Conservation (phyloP, 2,888 invertebrate genomes). For the Neria commutata region DNA sequence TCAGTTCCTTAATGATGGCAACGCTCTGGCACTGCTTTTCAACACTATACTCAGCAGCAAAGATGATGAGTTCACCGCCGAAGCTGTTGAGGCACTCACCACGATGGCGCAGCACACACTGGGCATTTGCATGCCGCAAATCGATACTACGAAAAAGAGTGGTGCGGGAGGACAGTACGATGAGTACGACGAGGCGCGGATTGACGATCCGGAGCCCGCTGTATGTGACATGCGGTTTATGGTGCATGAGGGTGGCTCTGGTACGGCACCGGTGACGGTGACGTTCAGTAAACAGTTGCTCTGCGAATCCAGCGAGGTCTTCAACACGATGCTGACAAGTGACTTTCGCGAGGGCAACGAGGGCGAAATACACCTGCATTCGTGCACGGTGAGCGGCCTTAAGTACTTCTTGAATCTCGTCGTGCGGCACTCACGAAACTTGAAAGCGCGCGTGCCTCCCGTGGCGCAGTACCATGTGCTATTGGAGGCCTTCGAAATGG, state of each 20-base stretch:
- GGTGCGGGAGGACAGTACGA: constrained; percentile 40
- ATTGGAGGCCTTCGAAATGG: constrained; percentile 60
- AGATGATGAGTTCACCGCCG: constrained; percentile 46
- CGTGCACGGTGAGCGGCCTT: constrained; percentile 53
- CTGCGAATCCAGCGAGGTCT: constrained; percentile 59
- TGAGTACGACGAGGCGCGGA: constrained; percentile 32
- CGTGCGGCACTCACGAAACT: constrained; percentile 41
- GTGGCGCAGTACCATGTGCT: constrained; percentile 49
- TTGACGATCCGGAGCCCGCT: constrained; percentile 4
- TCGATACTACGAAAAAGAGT: constrained; percentile 32
- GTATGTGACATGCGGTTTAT: constrained; percentile 55
- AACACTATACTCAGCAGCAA: constrained; percentile 52
- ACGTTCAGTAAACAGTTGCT: constrained; percentile 56
- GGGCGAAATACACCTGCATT: constrained; percentile 57
- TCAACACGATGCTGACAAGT: constrained; percentile 60
- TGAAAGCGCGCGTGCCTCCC: constrained; percentile 44
- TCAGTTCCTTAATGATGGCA: constrained; percentile 56
- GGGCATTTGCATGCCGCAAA: constrained; percentile 47
- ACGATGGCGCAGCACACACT: constrained; percentile 52
- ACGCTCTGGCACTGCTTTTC: constrained; percentile 52
- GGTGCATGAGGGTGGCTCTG: constrained; percentile 38
- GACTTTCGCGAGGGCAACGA: constrained; percentile 59
- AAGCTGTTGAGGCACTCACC: constrained; percentile 59
- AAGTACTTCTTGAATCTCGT: constrained; percentile 60
- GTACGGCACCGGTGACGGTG: constrained; percentile 32